Conservation (phyloP, 92 coral and sea anemone species). For the Ricordea florida region DNA sequence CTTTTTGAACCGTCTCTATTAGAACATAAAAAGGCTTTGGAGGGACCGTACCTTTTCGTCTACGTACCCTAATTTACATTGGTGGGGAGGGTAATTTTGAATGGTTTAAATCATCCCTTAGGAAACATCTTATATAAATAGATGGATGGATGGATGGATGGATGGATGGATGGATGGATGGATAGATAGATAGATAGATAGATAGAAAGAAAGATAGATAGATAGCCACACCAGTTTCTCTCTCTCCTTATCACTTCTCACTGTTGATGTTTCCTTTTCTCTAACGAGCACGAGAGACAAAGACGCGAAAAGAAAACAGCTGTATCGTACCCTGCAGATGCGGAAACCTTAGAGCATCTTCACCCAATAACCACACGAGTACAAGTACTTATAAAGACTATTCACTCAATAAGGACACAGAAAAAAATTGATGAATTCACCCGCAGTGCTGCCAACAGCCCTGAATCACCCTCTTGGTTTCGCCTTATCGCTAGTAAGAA, state of each 20-base stretch:
- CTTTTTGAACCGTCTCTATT: too few species aligned
- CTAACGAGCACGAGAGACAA: constrained; percentile 46
- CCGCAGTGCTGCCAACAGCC: constrained; percentile 3
- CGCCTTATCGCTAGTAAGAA: constrained; percentile 69
- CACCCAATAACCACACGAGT: constrained; percentile 73
- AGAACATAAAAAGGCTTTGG: too few species aligned
- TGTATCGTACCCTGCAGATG: constrained; percentile 73
- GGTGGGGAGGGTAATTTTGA: too few species aligned
- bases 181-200: too few species aligned
- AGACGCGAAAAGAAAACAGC: constrained; percentile 65
- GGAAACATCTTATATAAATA: too few species aligned
- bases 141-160: too few species aligned
- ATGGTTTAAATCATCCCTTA: too few species aligned
- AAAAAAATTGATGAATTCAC: constrained; percentile 35
- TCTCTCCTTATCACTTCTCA: neutral
- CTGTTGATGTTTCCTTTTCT: neutral
- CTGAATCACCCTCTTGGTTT: constrained; percentile 31
- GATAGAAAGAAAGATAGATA: too few species aligned
- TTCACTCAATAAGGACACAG: constrained; percentile 66
- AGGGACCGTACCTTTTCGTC: too few species aligned
- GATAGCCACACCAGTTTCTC: neutral
- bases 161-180: too few species aligned
- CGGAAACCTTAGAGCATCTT: constrained; percentile 66
- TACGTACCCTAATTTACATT: too few species aligned
- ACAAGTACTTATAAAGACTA: constrained; percentile 60